Base-by-base conservation (phyloP, 2,888 invertebrate genomes). In the Parapristionchus giblindavisi region DNA sequence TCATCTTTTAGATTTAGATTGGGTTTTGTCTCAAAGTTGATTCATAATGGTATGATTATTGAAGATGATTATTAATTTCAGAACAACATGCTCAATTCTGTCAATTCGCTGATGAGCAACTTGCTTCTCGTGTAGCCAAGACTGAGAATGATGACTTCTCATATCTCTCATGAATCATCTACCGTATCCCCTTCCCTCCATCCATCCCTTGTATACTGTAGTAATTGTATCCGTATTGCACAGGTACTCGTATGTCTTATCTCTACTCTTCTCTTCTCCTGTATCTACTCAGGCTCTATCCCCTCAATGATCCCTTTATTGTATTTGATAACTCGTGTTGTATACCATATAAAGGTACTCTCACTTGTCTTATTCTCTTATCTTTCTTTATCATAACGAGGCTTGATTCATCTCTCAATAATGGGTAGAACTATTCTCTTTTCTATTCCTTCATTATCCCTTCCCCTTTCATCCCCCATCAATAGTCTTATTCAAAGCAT, bases 61-160 rank as follows among this genome's bases (percentile, higher is more conserved):
- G 3, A 27, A 21, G 14, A 17, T 38, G 27, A 40, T 3, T 29
- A 21, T 32, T 51, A 40, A 36, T 88, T 89, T 56, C 88, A 90
- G 98, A 99, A 91, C 97, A 98, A 90, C 98, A 98, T 89, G 97
- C 98, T 90, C 94, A 96, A 88, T 99, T 98, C 90, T 95, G 97
- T 80, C 95, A 95, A 90, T 98, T 98, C 90, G 97, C 97, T 85
- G 93, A 94, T 87, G 98, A 99, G 91, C 97, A 98, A 91, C 93
- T 98, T 29, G 75, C 77, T n/a, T 54, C 40, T 72, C 78, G 75
- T 32, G 48, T 43, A 32, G 54, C 61, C 21, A 72, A 72, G 70
- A 75, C 71, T 34, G 66, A 29, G 48, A 43, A 38, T 29, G 78
- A 56, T 21, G 78, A 77, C 66, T 76, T 79, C 54, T 79, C 79